Evolutionary conservation across 1,140 invertebrate species (phyloP), one percentile per base, ranked within the genome.

Genomic region (Protaetia brevitarsis): DNA sequence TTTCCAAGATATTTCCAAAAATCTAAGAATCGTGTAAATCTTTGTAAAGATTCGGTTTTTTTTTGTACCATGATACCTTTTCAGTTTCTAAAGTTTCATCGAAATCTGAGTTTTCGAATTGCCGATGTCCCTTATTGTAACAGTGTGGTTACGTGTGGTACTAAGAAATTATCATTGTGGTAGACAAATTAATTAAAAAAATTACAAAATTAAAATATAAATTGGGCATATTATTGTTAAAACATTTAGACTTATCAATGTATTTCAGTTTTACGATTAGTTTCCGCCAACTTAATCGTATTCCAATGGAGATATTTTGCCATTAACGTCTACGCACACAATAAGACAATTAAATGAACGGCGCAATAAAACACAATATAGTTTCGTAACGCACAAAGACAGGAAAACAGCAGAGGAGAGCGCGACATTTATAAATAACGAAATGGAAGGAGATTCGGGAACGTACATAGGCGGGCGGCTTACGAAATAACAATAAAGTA

Each of bases 261-360:
- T 45, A 45, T 45, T 45, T 45, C 16, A 45, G 16, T 45, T 45
- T 45, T 45, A 45, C 41, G 13, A 13, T 10, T 21, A 23, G 41
- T 45, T 45, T 45, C 41, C 41, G 41, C 16, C 23, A 45, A 45
- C 41, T 6, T 45, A 45, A 45, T 45, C 41, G 41, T 21, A 45
- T 45, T 45, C 41, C 41, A 45, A 45, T 45, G 41, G 41, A 45
- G 23, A 45, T 45, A 45, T 45, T 45, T 45, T 45, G 41, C 41
- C 41, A 45, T 45, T 45, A 45, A 45, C 10, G 41, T 45, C 41
- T 45, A 45, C 41, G 16, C 16, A 45, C 41, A 45, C 41, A 45
- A 45, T 45, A 45, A 45, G 41, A 45, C 41, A 45, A 45, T 45
- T 45, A 45, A 45, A 45, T 45, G 41, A 45, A 45, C 41, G 41